phyloP scores from a whole-genome alignment of 1,140 invertebrate species.

The Nautilus pompilius region DNA sequence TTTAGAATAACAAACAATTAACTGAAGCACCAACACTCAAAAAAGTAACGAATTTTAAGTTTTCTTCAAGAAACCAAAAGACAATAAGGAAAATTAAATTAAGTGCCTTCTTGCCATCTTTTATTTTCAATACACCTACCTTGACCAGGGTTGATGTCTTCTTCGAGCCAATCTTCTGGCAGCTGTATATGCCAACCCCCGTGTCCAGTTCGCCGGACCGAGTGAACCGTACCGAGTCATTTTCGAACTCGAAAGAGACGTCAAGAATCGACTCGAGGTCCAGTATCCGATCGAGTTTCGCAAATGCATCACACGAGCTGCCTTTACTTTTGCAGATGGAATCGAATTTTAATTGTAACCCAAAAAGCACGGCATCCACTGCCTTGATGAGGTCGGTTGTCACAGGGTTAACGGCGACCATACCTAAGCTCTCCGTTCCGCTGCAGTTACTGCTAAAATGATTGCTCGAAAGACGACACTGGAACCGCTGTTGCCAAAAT shows the following conservation, averaged over 20 bases:
- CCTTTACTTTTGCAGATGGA: slow-evolving; percentile 17
- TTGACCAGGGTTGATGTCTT: background rate
- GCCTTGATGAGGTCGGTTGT: slow-evolving; percentile 19
- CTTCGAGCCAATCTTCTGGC: background rate
- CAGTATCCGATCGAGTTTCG: background rate
- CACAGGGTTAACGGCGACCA: background rate
- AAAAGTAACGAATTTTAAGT: too few relatives aligned
- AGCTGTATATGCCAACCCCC: background rate
- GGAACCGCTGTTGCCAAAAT: slow-evolving; percentile 5
- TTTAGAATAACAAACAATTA: too few relatives aligned
- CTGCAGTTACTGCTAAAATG: too few relatives aligned
- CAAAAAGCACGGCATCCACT: slow-evolving; percentile 27
- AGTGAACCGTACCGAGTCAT: background rate
- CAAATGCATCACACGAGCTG: slow-evolving; percentile 26
- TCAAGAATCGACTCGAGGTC: slow-evolving; percentile 7
- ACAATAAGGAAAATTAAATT: too few relatives aligned
- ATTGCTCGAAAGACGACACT: background rate
- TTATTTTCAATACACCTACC: too few relatives aligned
- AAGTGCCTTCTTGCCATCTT: too few relatives aligned
- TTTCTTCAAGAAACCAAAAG: too few relatives aligned
- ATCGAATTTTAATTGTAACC: slow-evolving; percentile 15
- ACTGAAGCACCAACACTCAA: too few relatives aligned
- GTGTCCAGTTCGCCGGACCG: background rate
- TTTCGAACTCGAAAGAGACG: slow-evolving; percentile 9
- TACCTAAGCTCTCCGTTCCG: too few relatives aligned